A percentile compares a stretch with the other conserved stretches of the same genome.
Conservation (phyloP, 2,113 vertebrate genomes). For the Coreoperca whiteheadi region DNA sequence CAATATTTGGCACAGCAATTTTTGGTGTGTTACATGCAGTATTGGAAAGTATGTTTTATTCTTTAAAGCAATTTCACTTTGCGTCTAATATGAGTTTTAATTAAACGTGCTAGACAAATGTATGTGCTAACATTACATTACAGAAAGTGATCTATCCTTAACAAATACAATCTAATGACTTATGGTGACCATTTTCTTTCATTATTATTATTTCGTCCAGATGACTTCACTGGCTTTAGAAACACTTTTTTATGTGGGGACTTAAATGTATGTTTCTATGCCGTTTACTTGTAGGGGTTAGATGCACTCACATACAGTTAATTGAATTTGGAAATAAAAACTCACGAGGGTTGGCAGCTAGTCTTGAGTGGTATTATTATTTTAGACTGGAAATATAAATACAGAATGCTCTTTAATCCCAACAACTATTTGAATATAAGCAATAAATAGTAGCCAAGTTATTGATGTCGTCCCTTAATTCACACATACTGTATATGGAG, state of each 20-base stretch:
- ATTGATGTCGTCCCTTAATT: slow-evolving; percentile 22
- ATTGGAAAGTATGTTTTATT: slow-evolving; percentile 38
- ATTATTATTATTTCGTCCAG: neutral
- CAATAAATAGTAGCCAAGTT: slow-evolving; percentile 21
- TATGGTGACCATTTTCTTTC: neutral
- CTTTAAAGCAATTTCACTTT: slow-evolving; percentile 3
- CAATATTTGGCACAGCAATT: slow-evolving; percentile 44
- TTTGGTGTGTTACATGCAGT: slow-evolving; percentile 32
- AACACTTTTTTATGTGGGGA: neutral
- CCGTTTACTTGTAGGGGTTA: neutral
- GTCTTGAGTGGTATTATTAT: neutral
- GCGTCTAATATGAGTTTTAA: neutral
- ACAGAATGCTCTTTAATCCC: slow-evolving; percentile 4
- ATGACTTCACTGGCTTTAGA: neutral
- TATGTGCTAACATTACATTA: neutral
- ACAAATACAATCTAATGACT: slow-evolving; percentile 6
- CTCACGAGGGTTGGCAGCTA: neutral
- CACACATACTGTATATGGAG: neutral
- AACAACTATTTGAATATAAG: slow-evolving; percentile 4
- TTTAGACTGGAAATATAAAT: slow-evolving; percentile 5
- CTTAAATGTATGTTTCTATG: neutral
- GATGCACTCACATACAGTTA: neutral
- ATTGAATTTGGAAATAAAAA: slow-evolving; percentile 14
- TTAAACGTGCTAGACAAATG: slow-evolving; percentile 11
- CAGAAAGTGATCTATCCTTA: slow-evolving; percentile 9